Percentiles rank a stretch among this genome's conserved stretches.
Evolutionary conservation across 2,888 invertebrate species (phyloP).

Genomic region (Opisthograptis luteolata): DNA sequence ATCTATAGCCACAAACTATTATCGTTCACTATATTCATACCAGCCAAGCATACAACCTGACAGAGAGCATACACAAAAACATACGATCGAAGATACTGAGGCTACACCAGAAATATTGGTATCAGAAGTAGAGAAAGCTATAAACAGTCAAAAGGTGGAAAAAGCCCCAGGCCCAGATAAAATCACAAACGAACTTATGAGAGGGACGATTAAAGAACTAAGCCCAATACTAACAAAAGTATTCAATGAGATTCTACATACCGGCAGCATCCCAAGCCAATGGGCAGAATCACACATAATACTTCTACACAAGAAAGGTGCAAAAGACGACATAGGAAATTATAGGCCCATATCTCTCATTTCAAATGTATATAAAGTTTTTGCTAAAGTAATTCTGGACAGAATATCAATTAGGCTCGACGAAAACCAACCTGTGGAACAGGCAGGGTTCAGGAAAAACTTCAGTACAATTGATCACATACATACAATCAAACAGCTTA

Average conservation of each 20-base stretch:
- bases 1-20: constrained; percentile 4
- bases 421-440: no score
- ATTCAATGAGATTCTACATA: neutral
- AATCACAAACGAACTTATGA: neutral
- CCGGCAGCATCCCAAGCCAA: neutral
- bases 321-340: no score
- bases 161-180: no score
- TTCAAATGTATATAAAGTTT: no score
- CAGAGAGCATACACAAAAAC: neutral
- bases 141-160: neutral
- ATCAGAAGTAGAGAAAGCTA: neutral
- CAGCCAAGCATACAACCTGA: neutral
- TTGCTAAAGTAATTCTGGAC: constrained; percentile 9
- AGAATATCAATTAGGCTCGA: neutral
- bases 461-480: no score
- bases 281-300: constrained; percentile 1
- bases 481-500: no score
- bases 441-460: no score
- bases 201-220: neutral
- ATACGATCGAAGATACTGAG: neutral
- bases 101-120: neutral
- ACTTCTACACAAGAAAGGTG: constrained; percentile 1
- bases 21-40: neutral
- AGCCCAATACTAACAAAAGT: neutral
- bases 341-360: no score